Conservation (phyloP, 2,888 invertebrate genomes). For the Cheilosia vernalis region DNA sequence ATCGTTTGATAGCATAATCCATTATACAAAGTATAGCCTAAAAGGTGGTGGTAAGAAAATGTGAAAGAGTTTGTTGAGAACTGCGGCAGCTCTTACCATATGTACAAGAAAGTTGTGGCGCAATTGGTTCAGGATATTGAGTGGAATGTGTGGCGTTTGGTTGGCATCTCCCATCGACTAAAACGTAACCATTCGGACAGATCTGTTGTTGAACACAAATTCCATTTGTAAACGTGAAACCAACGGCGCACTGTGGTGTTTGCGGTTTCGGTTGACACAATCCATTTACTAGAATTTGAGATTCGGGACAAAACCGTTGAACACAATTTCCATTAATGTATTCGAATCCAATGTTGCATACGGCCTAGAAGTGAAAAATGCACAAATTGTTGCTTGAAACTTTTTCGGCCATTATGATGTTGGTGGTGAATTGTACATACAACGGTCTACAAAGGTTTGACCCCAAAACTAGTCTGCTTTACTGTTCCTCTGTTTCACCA, state of each 20-base stretch:
- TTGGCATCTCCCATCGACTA: constrained; percentile 37
- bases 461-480: too few relatives aligned
- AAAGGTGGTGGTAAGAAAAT: not conserved
- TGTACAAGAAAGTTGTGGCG: constrained; percentile 27
- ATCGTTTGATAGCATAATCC: constrained; percentile 24
- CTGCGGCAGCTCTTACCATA: constrained; percentile 7
- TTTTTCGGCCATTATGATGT: too few relatives aligned
- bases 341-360: constrained; percentile 27
- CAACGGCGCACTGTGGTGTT: constrained; percentile 13
- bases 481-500: too few relatives aligned
- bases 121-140: not conserved
- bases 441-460: too few relatives aligned
- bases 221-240: constrained; percentile 35
- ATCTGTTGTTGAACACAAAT: constrained; percentile 29
- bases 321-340: constrained; percentile 8
- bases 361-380: constrained; percentile 8
- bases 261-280: constrained; percentile 9
- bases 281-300: constrained; percentile 34
- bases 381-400: not conserved
- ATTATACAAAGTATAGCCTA: constrained; percentile 35
- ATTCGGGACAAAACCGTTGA: constrained; percentile 5
- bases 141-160: not conserved
- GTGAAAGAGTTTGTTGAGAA: not conserved
- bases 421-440: too few relatives aligned
- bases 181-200: constrained; percentile 10